These are phyloP conservation scores for Eudasyphora cyanicolor DNA, from an alignment of 2,888 invertebrate species.

Conservation along the genomic window DNA sequence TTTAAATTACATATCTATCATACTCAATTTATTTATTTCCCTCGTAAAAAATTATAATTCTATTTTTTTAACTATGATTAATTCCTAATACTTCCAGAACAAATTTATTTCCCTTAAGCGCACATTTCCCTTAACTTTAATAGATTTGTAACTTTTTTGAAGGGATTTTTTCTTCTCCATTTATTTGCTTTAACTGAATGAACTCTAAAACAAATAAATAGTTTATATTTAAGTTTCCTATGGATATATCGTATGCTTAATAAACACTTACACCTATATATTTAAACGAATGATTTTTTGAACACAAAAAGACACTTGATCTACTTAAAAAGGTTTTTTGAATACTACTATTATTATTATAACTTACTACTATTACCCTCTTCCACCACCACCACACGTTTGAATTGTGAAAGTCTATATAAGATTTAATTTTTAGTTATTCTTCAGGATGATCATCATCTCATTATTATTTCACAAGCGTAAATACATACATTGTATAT, in stretches of 20 bases:
- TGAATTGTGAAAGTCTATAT: constrained; percentile 6
- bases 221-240: background rate
- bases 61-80: background rate
- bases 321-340: background rate
- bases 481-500: background rate
- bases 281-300: background rate
- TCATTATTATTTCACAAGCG: constrained; percentile 7
- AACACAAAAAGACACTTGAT: background rate
- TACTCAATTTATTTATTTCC: constrained; percentile 27
- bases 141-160: background rate
- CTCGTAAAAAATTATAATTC: background rate
- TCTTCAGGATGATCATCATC: background rate
- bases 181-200: background rate
- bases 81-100: background rate
- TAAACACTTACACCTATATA: background rate
- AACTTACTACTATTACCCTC: background rate
- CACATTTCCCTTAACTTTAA: background rate
- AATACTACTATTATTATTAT: background rate
- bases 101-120: background rate
- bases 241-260: background rate
- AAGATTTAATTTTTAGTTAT: constrained; percentile 9
- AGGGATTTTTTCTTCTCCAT: background rate
- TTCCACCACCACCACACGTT: background rate
- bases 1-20: background rate
- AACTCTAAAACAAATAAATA: background rate